These are phyloP conservation scores for Drosophila mauritiana DNA, from an alignment of 1,140 invertebrate species.

Conservation along the genomic window DNA sequence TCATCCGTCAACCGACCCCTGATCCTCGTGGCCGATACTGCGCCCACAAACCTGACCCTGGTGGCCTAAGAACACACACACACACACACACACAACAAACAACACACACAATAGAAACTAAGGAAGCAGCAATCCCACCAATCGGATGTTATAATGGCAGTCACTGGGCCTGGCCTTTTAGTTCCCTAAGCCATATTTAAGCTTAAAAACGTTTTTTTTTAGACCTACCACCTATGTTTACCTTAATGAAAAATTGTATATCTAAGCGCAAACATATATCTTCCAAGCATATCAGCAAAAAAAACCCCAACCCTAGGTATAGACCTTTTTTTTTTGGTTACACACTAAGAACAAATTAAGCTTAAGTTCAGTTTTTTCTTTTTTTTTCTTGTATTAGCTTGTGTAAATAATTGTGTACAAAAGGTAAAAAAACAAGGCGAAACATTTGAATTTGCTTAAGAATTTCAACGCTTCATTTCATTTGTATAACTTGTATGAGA, in stretches of 20 bases:
- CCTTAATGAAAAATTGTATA: conserved; percentile 8
- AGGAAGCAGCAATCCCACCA: conserved; percentile 56
- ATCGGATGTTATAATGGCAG: conserved; percentile 44
- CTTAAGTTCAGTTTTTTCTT: conserved; percentile 37
- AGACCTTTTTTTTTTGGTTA: conserved; percentile 51
- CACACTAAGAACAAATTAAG: conserved; percentile 64
- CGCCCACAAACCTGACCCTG: conserved; percentile 53
- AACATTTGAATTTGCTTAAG: conserved; percentile 53
- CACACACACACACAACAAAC: background rate
- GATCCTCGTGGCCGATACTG: conserved; percentile 15
- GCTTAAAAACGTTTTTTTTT: conserved; percentile 8
- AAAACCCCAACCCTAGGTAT: conserved; percentile 8
- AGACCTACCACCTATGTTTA: conserved; percentile 20
- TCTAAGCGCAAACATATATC: conserved; percentile 32
- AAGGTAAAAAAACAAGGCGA: conserved; percentile 25
- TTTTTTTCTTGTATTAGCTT: conserved; percentile 24
- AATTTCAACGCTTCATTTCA: conserved; percentile 47
- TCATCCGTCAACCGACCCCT: conserved; percentile 3
- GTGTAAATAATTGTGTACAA: conserved; percentile 38
- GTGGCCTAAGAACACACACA: conserved; percentile 42
- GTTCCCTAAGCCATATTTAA: conserved; percentile 26
- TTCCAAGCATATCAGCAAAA: conserved; percentile 63
- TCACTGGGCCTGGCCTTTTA: conserved; percentile 65
- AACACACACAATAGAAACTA: conserved; percentile 2
- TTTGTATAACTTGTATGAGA: background rate